Conservation (phyloP, 2,797 vertebrate species). For the Argentina silus region DNA sequence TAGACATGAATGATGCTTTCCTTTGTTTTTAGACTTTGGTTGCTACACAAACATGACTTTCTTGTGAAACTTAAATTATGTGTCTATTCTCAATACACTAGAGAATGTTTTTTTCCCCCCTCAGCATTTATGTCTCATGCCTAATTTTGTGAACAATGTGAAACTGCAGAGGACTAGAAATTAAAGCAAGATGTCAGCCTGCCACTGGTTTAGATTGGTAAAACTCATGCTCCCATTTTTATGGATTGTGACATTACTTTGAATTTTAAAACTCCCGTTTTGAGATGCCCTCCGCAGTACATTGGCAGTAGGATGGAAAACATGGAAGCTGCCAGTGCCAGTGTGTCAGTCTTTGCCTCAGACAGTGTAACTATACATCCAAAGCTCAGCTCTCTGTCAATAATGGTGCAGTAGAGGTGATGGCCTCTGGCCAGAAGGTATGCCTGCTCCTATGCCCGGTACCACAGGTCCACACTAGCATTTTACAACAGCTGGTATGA, state of each 20-base stretch:
- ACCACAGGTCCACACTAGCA: not conserved
- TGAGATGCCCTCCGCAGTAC: conserved; percentile 39
- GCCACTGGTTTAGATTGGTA: conserved; percentile 20
- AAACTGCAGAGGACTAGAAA: conserved; percentile 4
- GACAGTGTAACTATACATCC: conserved; percentile 49
- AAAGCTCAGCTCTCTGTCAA: conserved; percentile 49
- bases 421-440: conserved; percentile 39
- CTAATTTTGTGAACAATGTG: conserved; percentile 12
- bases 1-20: conserved; percentile 41
- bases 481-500: too few relatives aligned
- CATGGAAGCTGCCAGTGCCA: not conserved
- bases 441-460: conserved; percentile 40
- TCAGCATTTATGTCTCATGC: conserved; percentile 12
- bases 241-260: conserved; percentile 41
- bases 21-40: conserved; percentile 39
- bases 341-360: conserved; percentile 42
- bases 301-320: conserved; percentile 32
- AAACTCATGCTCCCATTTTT: not conserved
- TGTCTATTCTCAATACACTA: not conserved
- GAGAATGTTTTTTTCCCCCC: conserved; percentile 1
- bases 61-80: conserved; percentile 1
- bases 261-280: conserved; percentile 42
- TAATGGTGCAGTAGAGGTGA: conserved; percentile 34
- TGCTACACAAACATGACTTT: conserved; percentile 15
- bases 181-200: conserved; percentile 25